Conservation (phyloP, 2,888 invertebrate species). For the Proisotoma minuta region DNA sequence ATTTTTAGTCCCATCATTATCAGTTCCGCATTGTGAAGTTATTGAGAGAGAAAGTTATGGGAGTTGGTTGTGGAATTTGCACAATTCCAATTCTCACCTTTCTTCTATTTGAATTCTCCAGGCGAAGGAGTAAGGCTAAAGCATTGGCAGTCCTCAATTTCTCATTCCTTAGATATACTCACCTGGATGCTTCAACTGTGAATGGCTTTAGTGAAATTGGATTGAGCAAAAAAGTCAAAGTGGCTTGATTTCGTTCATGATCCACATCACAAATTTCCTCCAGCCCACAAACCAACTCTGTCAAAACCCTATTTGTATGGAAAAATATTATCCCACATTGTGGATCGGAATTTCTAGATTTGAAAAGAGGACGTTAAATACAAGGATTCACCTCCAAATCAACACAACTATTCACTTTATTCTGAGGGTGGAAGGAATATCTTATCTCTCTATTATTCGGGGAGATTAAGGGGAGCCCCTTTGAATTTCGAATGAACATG, state of each 20-base stretch:
- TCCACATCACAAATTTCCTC: constrained; percentile 1
- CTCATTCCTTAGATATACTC: background rate
- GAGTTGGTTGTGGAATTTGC: background rate
- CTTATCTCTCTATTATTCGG: too few species aligned
- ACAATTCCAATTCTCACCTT: background rate
- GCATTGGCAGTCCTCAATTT: constrained; percentile 4
- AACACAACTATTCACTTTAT: constrained; percentile 5
- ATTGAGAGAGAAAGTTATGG: background rate
- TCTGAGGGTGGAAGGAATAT: background rate
- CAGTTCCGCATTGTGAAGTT: background rate
- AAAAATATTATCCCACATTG: background rate
- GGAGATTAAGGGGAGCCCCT: too few species aligned
- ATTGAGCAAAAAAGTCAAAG: background rate
- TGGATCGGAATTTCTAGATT: background rate
- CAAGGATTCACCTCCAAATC: background rate
- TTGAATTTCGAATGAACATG: too few species aligned
- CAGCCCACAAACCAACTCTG: background rate
- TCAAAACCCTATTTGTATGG: background rate
- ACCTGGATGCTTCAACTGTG: too few species aligned
- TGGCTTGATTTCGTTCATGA: constrained; percentile 5
- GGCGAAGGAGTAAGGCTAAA: background rate
- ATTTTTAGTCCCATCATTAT: too few species aligned
- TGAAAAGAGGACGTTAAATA: background rate
- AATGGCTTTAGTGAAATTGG: background rate
- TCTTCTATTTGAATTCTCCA: background rate